These are phyloP conservation scores for Anser cygnoides DNA, from an alignment of 2,113 vertebrate species.

Conservation along the genomic window DNA sequence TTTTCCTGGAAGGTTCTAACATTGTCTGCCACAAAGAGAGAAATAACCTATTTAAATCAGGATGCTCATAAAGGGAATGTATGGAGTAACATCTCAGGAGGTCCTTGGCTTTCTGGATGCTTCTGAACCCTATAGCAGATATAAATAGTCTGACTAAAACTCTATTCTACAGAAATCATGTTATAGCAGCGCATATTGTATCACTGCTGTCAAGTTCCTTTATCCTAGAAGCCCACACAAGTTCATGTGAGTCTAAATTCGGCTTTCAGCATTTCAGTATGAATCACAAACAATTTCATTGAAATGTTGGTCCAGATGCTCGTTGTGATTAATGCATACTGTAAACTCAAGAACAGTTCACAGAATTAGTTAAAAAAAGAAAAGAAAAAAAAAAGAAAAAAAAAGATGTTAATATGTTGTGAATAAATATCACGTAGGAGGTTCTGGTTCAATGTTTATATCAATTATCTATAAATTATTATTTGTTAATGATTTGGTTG, in stretches of 20 bases:
- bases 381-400: background rate
- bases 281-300: background rate
- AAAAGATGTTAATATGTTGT: background rate
- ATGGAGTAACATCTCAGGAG: background rate
- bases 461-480: background rate
- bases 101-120: background rate
- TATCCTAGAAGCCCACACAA: background rate
- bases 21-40: background rate
- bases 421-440: background rate
- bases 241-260: background rate
- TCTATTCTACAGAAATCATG: background rate
- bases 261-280: background rate
- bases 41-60: background rate
- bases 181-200: background rate
- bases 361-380: background rate
- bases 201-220: background rate
- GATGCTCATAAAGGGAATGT: background rate
- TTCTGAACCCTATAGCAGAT: background rate
- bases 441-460: background rate
- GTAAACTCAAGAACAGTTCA: background rate
- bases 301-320: background rate
- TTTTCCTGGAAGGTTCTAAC: background rate
- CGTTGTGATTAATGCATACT: accelerated
- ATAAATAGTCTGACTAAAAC: background rate
- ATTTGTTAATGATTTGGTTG: background rate